phyloP scores from a whole-genome alignment of 1,140 invertebrate genomes.

The Caligus rogercresseyi region DNA sequence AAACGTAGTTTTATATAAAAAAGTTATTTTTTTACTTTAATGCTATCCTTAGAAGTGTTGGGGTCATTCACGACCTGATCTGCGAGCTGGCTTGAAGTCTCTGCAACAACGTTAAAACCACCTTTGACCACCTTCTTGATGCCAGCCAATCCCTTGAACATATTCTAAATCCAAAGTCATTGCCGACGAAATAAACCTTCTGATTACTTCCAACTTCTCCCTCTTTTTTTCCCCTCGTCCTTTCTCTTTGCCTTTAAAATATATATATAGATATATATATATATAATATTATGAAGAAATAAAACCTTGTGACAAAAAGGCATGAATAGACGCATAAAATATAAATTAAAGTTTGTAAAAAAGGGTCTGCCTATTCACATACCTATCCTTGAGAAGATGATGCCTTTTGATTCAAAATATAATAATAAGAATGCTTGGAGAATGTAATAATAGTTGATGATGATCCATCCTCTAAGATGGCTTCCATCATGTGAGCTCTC shows the following conservation, averaged over 20 bases:
- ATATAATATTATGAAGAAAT: neutral
- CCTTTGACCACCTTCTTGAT: slow-evolving; percentile 20
- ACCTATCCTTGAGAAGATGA: neutral
- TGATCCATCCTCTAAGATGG: slow-evolving; percentile 9
- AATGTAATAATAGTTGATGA: slow-evolving; percentile 3
- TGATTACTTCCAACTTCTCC: neutral
- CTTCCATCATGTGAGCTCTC: slow-evolving; percentile 10
- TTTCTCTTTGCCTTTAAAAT: no score
- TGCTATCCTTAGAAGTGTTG: neutral
- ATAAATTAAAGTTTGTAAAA: neutral
- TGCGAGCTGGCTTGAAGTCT: slow-evolving; percentile 3
- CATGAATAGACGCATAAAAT: neutral
- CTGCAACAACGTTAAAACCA: slow-evolving; percentile 15
- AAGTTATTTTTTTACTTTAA: neutral
- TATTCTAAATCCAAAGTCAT: slow-evolving; percentile 12
- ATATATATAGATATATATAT: no score
- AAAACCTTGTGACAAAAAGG: neutral
- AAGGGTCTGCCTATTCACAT: neutral
- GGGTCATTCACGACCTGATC: slow-evolving; percentile 4
- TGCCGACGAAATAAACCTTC: neutral
- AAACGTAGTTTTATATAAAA: neutral
- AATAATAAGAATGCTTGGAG: neutral
- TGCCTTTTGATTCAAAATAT: neutral
- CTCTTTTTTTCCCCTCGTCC: neutral
- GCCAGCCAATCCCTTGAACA: slow-evolving; percentile 19